A percentile compares a stretch with the other conserved stretches of the same genome.
Evolutionary conservation across 2,797 vertebrate species (phyloP).

Genomic region (Pipistrellus pygmaeus): DNA sequence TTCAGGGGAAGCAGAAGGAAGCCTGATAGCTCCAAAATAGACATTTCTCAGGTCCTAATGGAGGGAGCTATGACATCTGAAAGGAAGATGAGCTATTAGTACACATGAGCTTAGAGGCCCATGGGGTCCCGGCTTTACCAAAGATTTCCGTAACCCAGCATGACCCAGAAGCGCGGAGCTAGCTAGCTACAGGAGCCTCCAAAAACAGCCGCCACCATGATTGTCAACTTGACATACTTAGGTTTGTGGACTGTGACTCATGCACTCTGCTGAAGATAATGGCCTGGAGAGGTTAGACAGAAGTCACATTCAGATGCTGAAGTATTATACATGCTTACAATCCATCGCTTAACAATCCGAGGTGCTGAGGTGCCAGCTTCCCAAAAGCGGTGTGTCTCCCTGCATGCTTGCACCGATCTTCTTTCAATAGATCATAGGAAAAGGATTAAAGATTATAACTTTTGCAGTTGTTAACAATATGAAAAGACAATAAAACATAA

Average conservation of each 20-base stretch:
- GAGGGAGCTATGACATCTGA: background rate
- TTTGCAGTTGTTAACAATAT: background rate
- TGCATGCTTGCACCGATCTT: background rate
- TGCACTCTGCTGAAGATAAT: background rate
- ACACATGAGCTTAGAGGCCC: background rate
- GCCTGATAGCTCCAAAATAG: background rate
- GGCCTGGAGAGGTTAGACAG: background rate
- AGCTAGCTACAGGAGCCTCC: background rate
- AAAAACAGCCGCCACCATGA: background rate
- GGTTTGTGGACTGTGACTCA: background rate
- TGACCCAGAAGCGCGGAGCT: background rate
- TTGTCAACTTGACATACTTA: background rate
- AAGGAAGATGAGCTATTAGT: background rate
- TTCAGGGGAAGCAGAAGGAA: background rate
- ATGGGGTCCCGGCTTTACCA: background rate
- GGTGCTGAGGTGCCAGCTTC: background rate
- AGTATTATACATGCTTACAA: background rate
- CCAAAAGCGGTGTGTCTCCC: background rate
- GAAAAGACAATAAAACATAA: background rate
- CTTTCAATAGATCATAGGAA: constrained; percentile 5
- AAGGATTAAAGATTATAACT: background rate
- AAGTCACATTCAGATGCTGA: background rate
- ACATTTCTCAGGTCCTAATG: background rate
- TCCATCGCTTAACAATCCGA: background rate
- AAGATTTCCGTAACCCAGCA: background rate